Conservation (phyloP, 2,888 invertebrate genomes). For the Hydraecia micacea region DNA sequence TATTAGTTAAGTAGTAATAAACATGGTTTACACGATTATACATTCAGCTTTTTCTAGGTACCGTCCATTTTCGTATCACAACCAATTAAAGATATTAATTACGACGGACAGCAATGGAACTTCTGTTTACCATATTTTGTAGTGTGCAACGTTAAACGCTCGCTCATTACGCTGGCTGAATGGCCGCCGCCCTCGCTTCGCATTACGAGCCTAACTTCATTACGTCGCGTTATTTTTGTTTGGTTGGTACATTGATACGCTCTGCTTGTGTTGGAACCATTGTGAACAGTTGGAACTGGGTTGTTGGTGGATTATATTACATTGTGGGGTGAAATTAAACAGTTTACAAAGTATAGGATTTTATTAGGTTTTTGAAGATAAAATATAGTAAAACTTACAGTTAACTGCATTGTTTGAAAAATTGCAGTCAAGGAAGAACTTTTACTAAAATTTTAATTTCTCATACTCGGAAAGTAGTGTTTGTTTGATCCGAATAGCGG, state of each 20-base stretch:
- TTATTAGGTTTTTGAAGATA: background rate
- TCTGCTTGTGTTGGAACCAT: constrained; percentile 36
- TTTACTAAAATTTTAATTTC: no score
- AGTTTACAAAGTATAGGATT: background rate
- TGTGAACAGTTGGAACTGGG: constrained; percentile 22
- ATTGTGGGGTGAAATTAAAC: background rate
- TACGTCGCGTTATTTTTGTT: constrained; percentile 55
- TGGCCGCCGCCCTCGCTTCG: constrained; percentile 47
- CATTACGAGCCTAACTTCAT: constrained; percentile 60
- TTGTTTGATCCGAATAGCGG: no score
- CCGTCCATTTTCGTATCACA: background rate
- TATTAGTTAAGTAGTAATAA: background rate
- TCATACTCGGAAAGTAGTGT: no score
- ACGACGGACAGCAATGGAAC: background rate
- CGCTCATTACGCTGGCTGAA: constrained; percentile 60
- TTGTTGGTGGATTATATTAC: constrained; percentile 14
- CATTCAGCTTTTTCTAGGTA: background rate
- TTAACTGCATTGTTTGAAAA: background rate
- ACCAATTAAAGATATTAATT: background rate
- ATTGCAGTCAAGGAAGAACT: background rate
- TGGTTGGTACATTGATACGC: constrained; percentile 48
- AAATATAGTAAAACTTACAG: background rate
- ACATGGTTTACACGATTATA: background rate
- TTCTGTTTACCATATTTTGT: constrained; percentile 14
- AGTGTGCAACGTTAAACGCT: constrained; percentile 40